Conservation (phyloP, 1,140 invertebrate species). For the Aradophagus sp. region DNA sequence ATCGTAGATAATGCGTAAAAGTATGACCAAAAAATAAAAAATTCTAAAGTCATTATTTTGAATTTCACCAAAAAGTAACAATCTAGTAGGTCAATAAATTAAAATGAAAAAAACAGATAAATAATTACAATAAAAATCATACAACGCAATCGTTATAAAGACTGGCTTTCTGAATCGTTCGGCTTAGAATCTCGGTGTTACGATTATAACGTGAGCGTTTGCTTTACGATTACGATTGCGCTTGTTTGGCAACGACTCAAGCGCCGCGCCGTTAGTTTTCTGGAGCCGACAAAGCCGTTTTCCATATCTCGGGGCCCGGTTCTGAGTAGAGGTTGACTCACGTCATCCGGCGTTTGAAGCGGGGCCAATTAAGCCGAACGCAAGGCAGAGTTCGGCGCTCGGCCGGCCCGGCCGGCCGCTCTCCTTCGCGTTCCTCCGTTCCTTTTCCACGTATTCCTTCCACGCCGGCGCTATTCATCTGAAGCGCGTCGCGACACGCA, state of each 20-base stretch:
- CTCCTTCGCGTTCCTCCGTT: conserved; percentile 34
- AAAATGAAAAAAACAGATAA: too few relatives aligned
- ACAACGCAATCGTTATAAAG: neutral
- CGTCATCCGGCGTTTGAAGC: conserved; percentile 40
- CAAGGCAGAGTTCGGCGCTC: conserved; percentile 33
- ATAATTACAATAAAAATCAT: too few relatives aligned
- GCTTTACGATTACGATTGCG: conserved; percentile 4
- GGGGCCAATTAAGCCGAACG: conserved; percentile 48
- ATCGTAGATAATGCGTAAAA: too few relatives aligned
- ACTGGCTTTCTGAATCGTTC: too few relatives aligned
- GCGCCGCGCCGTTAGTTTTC: conserved; percentile 1
- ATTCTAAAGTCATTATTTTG: too few relatives aligned
- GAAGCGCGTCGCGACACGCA: conserved; percentile 44
- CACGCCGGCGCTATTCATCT: conserved; percentile 48
- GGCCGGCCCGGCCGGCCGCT: conserved; percentile 7
- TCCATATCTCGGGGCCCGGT: conserved; percentile 38
- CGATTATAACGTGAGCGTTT: neutral
- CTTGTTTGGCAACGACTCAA: neutral
- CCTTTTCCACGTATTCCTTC: conserved; percentile 43
- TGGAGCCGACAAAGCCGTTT: conserved; percentile 38
- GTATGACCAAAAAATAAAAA: too few relatives aligned
- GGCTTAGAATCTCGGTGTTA: too few relatives aligned
- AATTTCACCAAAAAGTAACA: too few relatives aligned
- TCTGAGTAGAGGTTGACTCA: conserved; percentile 51
- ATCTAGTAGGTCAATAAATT: too few relatives aligned